phyloP scores from a whole-genome alignment of 2,113 vertebrate genomes.

The Morone saxatilis region DNA sequence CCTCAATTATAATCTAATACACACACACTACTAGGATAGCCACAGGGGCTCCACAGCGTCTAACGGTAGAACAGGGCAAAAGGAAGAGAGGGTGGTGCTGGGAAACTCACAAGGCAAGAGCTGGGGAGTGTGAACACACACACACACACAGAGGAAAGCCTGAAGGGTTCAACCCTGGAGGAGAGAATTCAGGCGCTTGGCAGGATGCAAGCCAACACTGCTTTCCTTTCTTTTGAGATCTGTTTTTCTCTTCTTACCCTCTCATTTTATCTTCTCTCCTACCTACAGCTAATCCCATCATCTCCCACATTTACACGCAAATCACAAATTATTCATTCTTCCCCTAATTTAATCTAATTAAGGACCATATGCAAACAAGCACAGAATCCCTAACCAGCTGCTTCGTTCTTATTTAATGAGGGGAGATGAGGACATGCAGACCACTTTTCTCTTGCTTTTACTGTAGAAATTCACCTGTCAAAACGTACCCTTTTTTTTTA shows the following conservation, averaged over 20 bases:
- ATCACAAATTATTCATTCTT: conserved; percentile 50
- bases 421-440: conserved; percentile 15
- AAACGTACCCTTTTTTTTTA: neutral
- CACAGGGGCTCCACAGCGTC: conserved; percentile 33
- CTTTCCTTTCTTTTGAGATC: conserved; percentile 30
- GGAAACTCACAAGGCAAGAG: conserved; percentile 11
- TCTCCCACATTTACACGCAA: conserved; percentile 23
- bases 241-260: conserved; percentile 4
- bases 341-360: conserved; percentile 55
- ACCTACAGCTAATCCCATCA: conserved; percentile 46
- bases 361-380: conserved; percentile 28
- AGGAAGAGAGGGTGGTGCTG: conserved; percentile 3
- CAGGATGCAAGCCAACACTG: conserved; percentile 18
- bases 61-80: neutral
- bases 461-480: neutral
- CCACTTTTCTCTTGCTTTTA: neutral
- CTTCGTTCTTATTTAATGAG: conserved; percentile 30
- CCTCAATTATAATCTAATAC: conserved; percentile 10
- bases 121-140: neutral
- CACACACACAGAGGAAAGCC: conserved; percentile 15
- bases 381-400: conserved; percentile 21
- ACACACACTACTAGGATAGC: conserved; percentile 5
- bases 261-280: conserved; percentile 10
- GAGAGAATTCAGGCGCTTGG: neutral
- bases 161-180: conserved; percentile 36